Evolutionary conservation across 2,888 invertebrate species (phyloP).

Genomic region (Acanthosepion lycidas): DNA sequence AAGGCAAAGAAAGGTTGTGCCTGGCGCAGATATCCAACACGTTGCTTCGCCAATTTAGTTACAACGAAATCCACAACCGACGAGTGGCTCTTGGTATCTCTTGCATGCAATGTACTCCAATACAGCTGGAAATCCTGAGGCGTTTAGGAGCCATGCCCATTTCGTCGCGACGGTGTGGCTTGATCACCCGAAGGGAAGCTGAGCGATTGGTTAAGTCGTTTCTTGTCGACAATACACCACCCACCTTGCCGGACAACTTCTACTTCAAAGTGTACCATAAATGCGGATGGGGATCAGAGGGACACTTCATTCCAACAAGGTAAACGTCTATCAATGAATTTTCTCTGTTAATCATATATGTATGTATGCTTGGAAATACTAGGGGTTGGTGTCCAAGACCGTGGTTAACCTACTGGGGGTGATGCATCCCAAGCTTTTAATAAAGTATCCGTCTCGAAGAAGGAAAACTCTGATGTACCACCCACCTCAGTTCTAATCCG

Average conservation of each 20-base stretch:
- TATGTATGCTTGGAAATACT: too few relatives aligned
- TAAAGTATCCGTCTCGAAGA: too few relatives aligned
- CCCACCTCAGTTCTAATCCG: too few relatives aligned
- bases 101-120: conserved; percentile 93
- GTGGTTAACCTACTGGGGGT: too few relatives aligned
- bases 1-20: conserved; percentile 91
- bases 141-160: conserved; percentile 81
- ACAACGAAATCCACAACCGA: conserved; percentile 96
- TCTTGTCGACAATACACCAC: conserved; percentile 80
- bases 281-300: conserved; percentile 96
- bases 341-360: neutral
- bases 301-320: conserved; percentile 75
- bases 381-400: too few relatives aligned
- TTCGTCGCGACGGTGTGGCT: conserved; percentile 82
- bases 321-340: neutral
- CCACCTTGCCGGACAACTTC: conserved; percentile 91
- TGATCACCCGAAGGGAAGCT: conserved; percentile 89
- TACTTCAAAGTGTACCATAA: conserved; percentile 94
- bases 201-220: conserved; percentile 97
- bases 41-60: conserved; percentile 93
- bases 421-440: too few relatives aligned
- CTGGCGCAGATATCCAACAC: conserved; percentile 98
- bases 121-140: conserved; percentile 93
- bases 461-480: too few relatives aligned
- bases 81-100: conserved; percentile 91